These are phyloP conservation scores for Smittia aterrima DNA, from an alignment of 2,888 invertebrate genomes.

Conservation along the genomic window DNA sequence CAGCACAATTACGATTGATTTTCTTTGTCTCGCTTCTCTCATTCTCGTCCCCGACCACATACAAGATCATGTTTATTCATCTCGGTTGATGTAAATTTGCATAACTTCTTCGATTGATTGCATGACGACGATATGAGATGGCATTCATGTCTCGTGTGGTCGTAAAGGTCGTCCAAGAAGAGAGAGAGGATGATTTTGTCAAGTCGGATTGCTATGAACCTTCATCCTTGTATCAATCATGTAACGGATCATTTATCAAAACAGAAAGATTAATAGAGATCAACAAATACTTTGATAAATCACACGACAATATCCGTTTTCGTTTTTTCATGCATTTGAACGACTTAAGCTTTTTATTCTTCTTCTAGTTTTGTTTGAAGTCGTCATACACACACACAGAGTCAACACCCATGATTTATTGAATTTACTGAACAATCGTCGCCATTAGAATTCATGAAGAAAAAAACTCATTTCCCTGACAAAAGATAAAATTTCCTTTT, in stretches of 20 bases:
- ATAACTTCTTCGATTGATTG: slow-evolving; percentile 8
- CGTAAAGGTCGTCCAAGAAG: no score
- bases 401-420: background rate
- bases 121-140: background rate
- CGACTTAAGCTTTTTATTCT: no score
- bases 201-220: background rate
- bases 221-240: background rate
- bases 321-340: background rate
- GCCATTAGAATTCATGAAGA: no score
- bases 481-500: no score
- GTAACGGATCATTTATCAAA: background rate
- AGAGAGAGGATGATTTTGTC: slow-evolving; percentile 6
- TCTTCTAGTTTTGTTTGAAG: no score
- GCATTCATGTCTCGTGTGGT: background rate
- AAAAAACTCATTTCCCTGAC: no score
- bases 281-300: background rate
- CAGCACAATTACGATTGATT: background rate
- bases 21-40: background rate
- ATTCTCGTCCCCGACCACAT: background rate
- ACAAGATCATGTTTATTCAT: background rate
- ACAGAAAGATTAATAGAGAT: background rate
- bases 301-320: background rate
- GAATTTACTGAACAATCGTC: no score
- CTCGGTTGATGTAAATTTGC: background rate
- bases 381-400: no score